Conservation (phyloP, 2,888 invertebrate genomes). For the Podabrus alpinus region DNA sequence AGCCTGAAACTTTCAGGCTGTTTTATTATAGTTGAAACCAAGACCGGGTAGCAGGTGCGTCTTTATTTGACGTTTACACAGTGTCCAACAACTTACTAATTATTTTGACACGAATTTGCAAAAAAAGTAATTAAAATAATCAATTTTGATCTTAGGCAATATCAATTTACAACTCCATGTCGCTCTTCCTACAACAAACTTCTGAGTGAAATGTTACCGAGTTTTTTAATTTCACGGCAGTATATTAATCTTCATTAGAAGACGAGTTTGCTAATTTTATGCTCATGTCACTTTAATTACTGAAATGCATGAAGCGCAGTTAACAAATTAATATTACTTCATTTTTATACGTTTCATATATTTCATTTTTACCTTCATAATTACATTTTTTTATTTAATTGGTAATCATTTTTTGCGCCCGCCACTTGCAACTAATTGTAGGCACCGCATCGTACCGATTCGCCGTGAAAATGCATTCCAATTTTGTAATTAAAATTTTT, state of each 20-base stretch:
- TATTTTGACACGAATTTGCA: conserved; percentile 54
- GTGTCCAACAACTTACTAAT: conserved; percentile 50
- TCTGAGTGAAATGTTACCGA: conserved; percentile 26
- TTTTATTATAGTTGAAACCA: conserved; percentile 36
- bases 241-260: conserved; percentile 33
- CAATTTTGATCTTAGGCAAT: conserved; percentile 43
- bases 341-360: conserved; percentile 13
- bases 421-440: neutral
- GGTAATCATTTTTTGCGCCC: neutral
- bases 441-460: neutral
- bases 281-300: conserved; percentile 31
- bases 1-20: conserved; percentile 25
- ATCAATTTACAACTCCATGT: conserved; percentile 29
- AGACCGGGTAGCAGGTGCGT: conserved; percentile 49
- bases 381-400: conserved; percentile 16
- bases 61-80: conserved; percentile 38
- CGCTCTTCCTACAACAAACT: conserved; percentile 21
- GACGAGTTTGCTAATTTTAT: conserved; percentile 27
- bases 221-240: conserved; percentile 29
- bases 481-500: neutral
- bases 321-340: conserved; percentile 29
- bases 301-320: conserved; percentile 31
- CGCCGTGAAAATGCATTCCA: neutral
- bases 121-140: conserved; percentile 50
- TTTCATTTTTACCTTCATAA: conserved; percentile 6